Evolutionary conservation across 2,113 vertebrate genomes (phyloP).

Genomic region (Antechinus stuartii): DNA sequence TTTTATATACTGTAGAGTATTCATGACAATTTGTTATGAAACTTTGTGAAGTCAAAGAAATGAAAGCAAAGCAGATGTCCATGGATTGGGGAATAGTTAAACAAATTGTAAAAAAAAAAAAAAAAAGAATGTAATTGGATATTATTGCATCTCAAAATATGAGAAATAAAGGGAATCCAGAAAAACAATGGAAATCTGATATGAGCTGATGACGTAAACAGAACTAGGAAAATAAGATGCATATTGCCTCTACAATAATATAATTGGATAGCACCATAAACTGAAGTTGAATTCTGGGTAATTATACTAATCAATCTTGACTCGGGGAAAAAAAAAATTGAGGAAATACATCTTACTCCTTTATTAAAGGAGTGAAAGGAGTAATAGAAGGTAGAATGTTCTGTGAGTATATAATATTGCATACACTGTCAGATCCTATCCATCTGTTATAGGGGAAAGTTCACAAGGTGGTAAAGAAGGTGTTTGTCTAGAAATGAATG

Average conservation of each 20-base stretch:
- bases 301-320: background rate
- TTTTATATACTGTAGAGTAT: background rate
- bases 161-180: background rate
- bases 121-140: background rate
- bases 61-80: background rate
- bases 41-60: background rate
- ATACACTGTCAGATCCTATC: background rate
- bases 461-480: background rate
- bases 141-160: background rate
- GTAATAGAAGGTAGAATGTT: background rate
- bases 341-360: background rate
- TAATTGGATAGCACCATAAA: background rate
- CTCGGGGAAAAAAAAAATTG: background rate
- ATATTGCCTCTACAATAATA: background rate
- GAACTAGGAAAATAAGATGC: background rate
- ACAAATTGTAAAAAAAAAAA: background rate
- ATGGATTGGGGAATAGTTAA: background rate
- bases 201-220: background rate
- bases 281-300: background rate
- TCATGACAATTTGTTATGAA: background rate
- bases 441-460: background rate
- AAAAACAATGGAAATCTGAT: background rate
- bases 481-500: background rate
- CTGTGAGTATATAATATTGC: background rate
- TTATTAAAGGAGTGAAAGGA: background rate